Evolutionary conservation across 1,140 invertebrate species (phyloP).

Genomic region (Drosophila ogumai): DNA sequence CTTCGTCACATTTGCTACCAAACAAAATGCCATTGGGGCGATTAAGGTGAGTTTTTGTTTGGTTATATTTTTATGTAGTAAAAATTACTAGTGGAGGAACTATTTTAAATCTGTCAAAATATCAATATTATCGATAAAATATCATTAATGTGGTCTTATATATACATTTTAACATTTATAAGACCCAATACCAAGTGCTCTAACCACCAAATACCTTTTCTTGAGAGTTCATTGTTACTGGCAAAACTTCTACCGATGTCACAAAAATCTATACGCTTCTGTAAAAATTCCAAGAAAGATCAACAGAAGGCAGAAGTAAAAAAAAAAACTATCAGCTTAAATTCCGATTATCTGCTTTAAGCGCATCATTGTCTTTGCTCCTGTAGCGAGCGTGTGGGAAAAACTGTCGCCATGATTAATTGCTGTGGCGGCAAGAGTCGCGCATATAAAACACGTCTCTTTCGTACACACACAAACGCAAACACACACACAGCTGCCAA

Average conservation of each 20-base stretch:
- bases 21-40: slow-evolving; percentile 97
- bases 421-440: slow-evolving; percentile 79
- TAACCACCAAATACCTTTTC: not conserved
- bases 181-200: too few species aligned
- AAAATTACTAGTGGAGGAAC: too few species aligned
- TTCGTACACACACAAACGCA: slow-evolving; percentile 10
- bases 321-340: slow-evolving; percentile 26
- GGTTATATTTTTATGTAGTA: too few species aligned
- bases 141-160: too few species aligned
- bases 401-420: slow-evolving; percentile 83
- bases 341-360: slow-evolving; percentile 47
- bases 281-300: slow-evolving; percentile 1
- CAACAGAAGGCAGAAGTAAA: too few species aligned
- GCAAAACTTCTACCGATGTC: too few species aligned
- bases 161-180: too few species aligned
- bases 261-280: not conserved
- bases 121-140: not conserved
- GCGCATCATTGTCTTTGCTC: slow-evolving; percentile 37
- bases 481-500: not conserved
- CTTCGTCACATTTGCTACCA: slow-evolving; percentile 98
- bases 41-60: slow-evolving; percentile 89
- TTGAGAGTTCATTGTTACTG: not conserved
- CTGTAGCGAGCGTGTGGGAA: slow-evolving; percentile 50
- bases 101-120: not conserved
- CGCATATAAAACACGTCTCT: slow-evolving; percentile 73